Conservation (phyloP, 2,113 vertebrate genomes). For the Cyanoderma ruficeps region DNA sequence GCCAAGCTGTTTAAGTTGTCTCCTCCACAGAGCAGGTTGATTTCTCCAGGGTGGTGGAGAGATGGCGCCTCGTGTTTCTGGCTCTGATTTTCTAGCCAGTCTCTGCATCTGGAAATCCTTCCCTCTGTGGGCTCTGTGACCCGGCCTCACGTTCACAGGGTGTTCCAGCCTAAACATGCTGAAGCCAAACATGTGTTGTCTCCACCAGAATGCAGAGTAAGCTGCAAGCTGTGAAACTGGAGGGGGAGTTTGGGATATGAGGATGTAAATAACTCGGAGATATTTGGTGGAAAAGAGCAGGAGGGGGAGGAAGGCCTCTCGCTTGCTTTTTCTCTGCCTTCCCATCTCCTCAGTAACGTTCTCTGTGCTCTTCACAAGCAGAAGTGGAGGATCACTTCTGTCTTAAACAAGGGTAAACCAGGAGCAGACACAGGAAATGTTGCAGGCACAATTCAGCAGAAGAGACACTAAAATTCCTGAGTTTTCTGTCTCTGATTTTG, state of each 20-base stretch:
- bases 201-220: background rate
- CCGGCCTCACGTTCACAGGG: background rate
- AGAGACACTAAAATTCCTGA: background rate
- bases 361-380: background rate
- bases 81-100: background rate
- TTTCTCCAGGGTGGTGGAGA: background rate
- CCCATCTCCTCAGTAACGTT: background rate
- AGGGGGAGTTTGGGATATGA: conserved; percentile 1
- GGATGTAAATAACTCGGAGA: conserved; percentile 15
- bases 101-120: conserved; percentile 23
- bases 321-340: background rate
- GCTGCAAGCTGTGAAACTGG: conserved; percentile 43
- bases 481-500: background rate
- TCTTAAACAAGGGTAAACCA: background rate
- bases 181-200: background rate
- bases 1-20: conserved; percentile 45
- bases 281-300: background rate
- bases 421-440: background rate
- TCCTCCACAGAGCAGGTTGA: conserved; percentile 16
- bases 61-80: background rate
- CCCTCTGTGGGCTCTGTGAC: conserved; percentile 22
- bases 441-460: background rate
- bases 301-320: background rate
- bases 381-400: background rate
- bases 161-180: conserved; percentile 27